Evolutionary conservation across 2,113 vertebrate genomes (phyloP), one percentile per base, ranked within the genome.

Genomic region (Hippocampus guttulatus): DNA sequence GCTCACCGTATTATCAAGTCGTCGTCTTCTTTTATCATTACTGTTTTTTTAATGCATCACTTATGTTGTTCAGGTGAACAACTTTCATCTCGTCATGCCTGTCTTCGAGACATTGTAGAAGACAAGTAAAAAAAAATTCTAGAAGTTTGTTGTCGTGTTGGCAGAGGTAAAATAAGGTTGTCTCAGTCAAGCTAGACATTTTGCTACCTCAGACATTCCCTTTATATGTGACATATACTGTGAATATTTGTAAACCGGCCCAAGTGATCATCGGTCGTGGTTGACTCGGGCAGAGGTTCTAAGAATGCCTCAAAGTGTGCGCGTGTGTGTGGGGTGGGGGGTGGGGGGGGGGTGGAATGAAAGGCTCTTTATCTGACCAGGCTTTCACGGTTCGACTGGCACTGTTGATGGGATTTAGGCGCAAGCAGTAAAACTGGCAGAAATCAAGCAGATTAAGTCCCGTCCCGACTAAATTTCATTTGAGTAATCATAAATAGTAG

Each of bases 101-200:
- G 12, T 64, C n/a, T 25, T 51, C 27, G 11, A 11, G 60, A 75
- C 15, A 41, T 57, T 64, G 5, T 47, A 27, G 23, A 20, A 67
- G 65, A 71, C 66, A 40, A 73, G 66, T 18, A 47, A 58, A 38
- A 71, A n/a, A 5, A 27, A 64, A 18, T 68, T 70, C 33, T 62
- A 70, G 71, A 73, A 88, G 77, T 80, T 82, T 69, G 64, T n/a
- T 74, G 84, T 85, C 81, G 83, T 82, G 77, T 72, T 85, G 81
- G 77, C 79, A 79, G 7, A 88, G 87, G 87, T 88, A 79, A 81
- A 6, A 69, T 62, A 74, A 8, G 60, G 49, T 27, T 23, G 64
- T 65, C 58, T 80, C 61, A 69, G 73, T 62, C 75, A 30, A 70
- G 63, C 77, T 68, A 63, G 45, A 54, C 16, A 41, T 0, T 40